Percentiles rank a stretch among this genome's conserved stretches.
Evolutionary conservation across 2,888 invertebrate genomes (phyloP).

Genomic region (Eledona agricola): DNA sequence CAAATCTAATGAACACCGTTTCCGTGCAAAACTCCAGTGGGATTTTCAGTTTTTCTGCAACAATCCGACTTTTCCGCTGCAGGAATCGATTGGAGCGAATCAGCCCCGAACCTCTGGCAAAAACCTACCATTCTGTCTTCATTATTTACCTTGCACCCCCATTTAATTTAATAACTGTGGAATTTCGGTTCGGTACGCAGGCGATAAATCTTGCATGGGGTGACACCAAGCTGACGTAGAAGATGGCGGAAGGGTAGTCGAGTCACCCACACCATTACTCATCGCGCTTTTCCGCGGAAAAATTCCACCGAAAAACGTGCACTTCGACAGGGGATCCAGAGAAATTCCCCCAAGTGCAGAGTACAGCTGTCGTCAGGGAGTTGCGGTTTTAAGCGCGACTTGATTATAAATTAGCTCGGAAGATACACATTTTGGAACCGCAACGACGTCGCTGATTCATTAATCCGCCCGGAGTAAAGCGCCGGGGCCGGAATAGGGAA

Average conservation of each 20-base stretch:
- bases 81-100: no score
- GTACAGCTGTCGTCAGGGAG: conserved; percentile 21
- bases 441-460: conserved; percentile 34
- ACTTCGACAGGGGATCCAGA: conserved; percentile 16
- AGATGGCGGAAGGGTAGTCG: conserved; percentile 22
- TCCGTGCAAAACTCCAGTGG: no score
- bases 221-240: conserved; percentile 35
- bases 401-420: conserved; percentile 33
- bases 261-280: conserved; percentile 31
- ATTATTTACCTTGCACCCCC: conserved; percentile 23
- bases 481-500: neutral
- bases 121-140: neutral
- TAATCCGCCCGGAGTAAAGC: conserved; percentile 1
- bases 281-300: conserved; percentile 23
- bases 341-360: conserved; percentile 11
- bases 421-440: conserved; percentile 34
- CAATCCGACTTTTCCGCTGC: no score
- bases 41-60: no score
- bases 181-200: conserved; percentile 34
- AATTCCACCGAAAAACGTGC: conserved; percentile 24
- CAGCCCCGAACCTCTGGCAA: no score
- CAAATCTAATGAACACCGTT: no score
- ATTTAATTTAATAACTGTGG: conserved; percentile 30
- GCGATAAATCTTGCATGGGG: conserved; percentile 33
- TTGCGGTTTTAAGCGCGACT: conserved; percentile 17